These are phyloP conservation scores for Cryptocephalus primarius DNA, from an alignment of 2,888 invertebrate species.

Conservation along the genomic window DNA sequence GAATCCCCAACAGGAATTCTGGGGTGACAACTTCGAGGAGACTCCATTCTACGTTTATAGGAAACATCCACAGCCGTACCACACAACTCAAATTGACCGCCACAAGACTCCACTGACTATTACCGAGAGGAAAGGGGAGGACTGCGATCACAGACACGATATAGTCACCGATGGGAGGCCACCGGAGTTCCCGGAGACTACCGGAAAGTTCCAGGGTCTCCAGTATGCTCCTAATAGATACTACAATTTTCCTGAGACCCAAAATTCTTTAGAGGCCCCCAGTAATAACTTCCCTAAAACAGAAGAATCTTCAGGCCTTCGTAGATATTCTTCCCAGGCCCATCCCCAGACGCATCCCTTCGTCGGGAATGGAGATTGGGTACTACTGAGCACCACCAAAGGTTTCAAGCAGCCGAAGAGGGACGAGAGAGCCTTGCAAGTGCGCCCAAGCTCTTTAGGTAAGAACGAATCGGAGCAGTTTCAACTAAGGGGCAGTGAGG, in stretches of 20 bases:
- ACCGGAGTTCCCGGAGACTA: not conserved
- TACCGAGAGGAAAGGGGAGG: slow-evolving; percentile 1
- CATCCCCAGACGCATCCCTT: slow-evolving; percentile 50
- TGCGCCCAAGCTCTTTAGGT: too few species aligned
- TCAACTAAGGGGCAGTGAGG: too few species aligned
- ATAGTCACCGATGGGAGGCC: not conserved
- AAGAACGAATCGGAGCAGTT: too few species aligned
- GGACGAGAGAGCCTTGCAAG: not conserved
- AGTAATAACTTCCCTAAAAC: slow-evolving; percentile 44
- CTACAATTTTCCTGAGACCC: not conserved
- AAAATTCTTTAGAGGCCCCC: slow-evolving; percentile 33
- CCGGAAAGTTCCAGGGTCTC: not conserved
- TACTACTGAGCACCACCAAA: slow-evolving; percentile 65
- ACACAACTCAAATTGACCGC: not conserved
- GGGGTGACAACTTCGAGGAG: not conserved
- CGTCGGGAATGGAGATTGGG: slow-evolving; percentile 65
- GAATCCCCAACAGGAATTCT: not conserved
- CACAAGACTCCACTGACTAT: not conserved
- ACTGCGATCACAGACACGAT: slow-evolving; percentile 1
- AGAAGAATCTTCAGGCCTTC: slow-evolving; percentile 4
- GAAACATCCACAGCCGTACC: not conserved
- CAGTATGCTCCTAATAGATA: not conserved
- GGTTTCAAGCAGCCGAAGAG: slow-evolving; percentile 48
- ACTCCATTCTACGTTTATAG: not conserved
- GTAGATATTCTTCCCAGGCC: slow-evolving; percentile 17